Conservation (phyloP, 2,888 invertebrate genomes). For the Patella pellucida region DNA sequence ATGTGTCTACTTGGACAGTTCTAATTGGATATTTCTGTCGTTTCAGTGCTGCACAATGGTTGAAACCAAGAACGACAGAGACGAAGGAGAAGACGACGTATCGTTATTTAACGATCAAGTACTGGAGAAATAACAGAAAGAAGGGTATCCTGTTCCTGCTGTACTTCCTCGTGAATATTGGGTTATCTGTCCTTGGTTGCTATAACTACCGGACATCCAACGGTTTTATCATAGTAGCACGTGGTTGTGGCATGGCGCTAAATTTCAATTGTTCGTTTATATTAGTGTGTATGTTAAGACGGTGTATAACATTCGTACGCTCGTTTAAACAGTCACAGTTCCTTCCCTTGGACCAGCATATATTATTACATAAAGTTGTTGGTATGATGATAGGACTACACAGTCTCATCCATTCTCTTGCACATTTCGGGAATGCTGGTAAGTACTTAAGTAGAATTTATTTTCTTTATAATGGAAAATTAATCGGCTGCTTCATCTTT, state of each 20-base stretch:
- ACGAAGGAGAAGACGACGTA: slow-evolving; percentile 16
- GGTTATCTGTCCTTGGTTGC: slow-evolving; percentile 76
- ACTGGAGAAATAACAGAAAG: slow-evolving; percentile 86
- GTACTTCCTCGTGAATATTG: slow-evolving; percentile 82
- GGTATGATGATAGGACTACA: slow-evolving; percentile 84
- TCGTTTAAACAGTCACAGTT: slow-evolving; percentile 83
- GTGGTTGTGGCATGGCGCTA: slow-evolving; percentile 87
- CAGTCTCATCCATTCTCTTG: slow-evolving; percentile 84
- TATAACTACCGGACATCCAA: slow-evolving; percentile 47
- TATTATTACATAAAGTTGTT: slow-evolving; percentile 91
- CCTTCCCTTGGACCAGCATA: slow-evolving; percentile 91
- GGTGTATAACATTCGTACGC: slow-evolving; percentile 87
- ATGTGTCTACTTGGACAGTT: too few relatives aligned
- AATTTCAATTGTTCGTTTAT: slow-evolving; percentile 94
- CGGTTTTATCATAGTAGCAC: slow-evolving; percentile 80
- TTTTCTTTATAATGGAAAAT: too few relatives aligned
- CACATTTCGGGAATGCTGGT: slow-evolving; percentile 92
- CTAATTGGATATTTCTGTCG: too few relatives aligned
- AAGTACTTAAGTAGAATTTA: slow-evolving; percentile 60
- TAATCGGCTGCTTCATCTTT: too few relatives aligned
- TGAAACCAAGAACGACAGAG: slow-evolving; percentile 80
- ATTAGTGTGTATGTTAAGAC: slow-evolving; percentile 88
- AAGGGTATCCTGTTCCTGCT: slow-evolving; percentile 77
- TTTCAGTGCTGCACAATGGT: slow-evolving; percentile 91
- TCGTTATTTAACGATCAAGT: slow-evolving; percentile 86